A percentile compares a stretch with the other conserved stretches of the same genome.
phyloP scores from a whole-genome alignment of 2,888 invertebrate species.

The Oxytorus armatus region DNA sequence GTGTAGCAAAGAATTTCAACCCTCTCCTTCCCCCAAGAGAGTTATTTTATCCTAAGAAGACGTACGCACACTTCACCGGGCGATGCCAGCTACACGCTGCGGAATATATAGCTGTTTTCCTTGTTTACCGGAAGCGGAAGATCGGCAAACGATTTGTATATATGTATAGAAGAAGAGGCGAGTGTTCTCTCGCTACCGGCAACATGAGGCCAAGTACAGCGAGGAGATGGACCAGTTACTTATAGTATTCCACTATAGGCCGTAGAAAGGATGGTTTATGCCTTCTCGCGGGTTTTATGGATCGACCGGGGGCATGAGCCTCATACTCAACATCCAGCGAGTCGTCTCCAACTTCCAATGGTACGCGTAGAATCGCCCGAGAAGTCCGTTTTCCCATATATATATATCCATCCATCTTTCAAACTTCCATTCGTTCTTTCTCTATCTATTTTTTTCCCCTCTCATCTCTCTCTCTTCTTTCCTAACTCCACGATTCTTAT shows the following conservation, averaged over 20 bases:
- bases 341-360: slow-evolving; percentile 22
- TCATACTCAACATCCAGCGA: slow-evolving; percentile 51
- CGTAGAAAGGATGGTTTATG: slow-evolving; percentile 70
- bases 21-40: too few relatives aligned
- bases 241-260: slow-evolving; percentile 36
- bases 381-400: slow-evolving; percentile 67
- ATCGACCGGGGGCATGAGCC: slow-evolving; percentile 58
- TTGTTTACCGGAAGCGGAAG: neutral
- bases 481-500: neutral
- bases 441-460: slow-evolving; percentile 36
- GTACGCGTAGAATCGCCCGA: slow-evolving; percentile 59
- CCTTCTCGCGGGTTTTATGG: slow-evolving; percentile 70
- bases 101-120: neutral
- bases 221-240: slow-evolving; percentile 67
- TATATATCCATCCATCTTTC: neutral
- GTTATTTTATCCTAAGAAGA: too few relatives aligned
- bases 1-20: too few relatives aligned
- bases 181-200: slow-evolving; percentile 27
- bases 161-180: slow-evolving; percentile 25
- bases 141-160: neutral
- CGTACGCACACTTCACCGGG: too few relatives aligned
- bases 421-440: slow-evolving; percentile 17
- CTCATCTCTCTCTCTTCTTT: slow-evolving; percentile 40
- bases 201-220: slow-evolving; percentile 33
- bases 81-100: neutral